phyloP scores from a whole-genome alignment of 1,140 invertebrate species.

The Cyclargus thomasi region DNA sequence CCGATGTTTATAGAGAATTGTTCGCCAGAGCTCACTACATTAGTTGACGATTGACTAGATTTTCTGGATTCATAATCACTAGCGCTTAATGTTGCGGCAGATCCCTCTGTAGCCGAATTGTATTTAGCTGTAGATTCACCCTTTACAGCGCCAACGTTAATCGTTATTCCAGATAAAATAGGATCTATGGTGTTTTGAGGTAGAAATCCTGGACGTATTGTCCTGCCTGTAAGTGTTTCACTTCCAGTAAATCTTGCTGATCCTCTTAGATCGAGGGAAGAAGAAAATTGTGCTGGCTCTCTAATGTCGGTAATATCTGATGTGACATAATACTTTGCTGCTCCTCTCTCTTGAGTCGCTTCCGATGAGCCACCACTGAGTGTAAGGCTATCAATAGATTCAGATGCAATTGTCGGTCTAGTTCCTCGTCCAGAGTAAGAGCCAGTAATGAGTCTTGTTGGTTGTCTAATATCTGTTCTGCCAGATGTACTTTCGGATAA shows the following conservation, averaged over 20 bases:
- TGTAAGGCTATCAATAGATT: background rate
- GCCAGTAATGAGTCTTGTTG: slow-evolving; percentile 13
- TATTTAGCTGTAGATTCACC: slow-evolving; percentile 25
- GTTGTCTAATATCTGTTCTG: background rate
- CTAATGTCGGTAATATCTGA: slow-evolving; percentile 3
- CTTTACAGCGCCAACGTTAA: slow-evolving; percentile 12
- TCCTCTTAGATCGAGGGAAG: background rate
- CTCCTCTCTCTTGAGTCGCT: background rate
- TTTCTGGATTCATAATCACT: slow-evolving; percentile 27
- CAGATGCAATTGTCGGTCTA: background rate
- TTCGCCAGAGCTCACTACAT: background rate
- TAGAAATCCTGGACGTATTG: background rate
- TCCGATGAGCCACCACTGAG: background rate
- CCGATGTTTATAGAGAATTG: slow-evolving; percentile 9
- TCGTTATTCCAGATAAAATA: slow-evolving; percentile 5
- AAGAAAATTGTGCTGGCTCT: slow-evolving; percentile 7
- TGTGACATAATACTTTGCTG: background rate
- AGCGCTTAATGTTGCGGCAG: slow-evolving; percentile 21
- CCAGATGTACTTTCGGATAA: background rate
- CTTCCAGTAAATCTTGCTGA: background rate
- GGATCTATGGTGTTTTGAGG: slow-evolving; percentile 5
- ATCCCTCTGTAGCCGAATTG: slow-evolving; percentile 22
- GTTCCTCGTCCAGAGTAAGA: slow-evolving; percentile 6
- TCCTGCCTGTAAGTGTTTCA: background rate
- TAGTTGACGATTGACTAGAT: slow-evolving; percentile 27